phyloP scores from a whole-genome alignment of 2,888 invertebrate genomes.

The Tenthredo amoena region DNA sequence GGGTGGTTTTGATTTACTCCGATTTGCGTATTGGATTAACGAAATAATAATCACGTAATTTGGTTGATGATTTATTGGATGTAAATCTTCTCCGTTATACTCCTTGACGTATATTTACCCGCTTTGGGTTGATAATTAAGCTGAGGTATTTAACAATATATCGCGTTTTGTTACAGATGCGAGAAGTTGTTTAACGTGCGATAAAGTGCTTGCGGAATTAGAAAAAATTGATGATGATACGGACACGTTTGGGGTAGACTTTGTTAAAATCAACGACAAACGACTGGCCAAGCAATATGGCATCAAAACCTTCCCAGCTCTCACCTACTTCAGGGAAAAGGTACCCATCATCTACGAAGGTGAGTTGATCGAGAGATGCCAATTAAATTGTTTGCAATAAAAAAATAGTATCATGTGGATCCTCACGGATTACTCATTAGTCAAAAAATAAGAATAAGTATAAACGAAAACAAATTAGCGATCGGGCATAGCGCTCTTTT shows the following conservation, averaged over 20 bases:
- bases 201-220: slow-evolving; percentile 93
- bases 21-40: slow-evolving; percentile 1
- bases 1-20: slow-evolving; percentile 22
- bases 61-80: not conserved
- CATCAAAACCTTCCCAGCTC: slow-evolving; percentile 96
- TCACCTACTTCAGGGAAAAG: slow-evolving; percentile 97
- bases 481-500: too few relatives aligned
- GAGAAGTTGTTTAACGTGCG: slow-evolving; percentile 94
- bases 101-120: not conserved
- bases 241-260: slow-evolving; percentile 95
- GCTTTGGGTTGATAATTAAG: not conserved
- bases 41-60: slow-evolving; percentile 29
- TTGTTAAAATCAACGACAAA: slow-evolving; percentile 98
- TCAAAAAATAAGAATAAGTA: not conserved
- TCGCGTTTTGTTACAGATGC: slow-evolving; percentile 84
- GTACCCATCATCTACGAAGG: slow-evolving; percentile 98
- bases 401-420: not conserved
- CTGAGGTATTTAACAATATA: not conserved
- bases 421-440: not conserved
- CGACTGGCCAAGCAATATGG: slow-evolving; percentile 97
- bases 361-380: slow-evolving; percentile 72
- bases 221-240: slow-evolving; percentile 98
- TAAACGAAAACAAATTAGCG: not conserved
- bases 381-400: not conserved
- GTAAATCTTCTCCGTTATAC: not conserved